Percentiles rank a stretch among this genome's conserved stretches.
phyloP scores from a whole-genome alignment of 37 sponge, comb jelly and placozoan species.

The Geodia barretti region DNA sequence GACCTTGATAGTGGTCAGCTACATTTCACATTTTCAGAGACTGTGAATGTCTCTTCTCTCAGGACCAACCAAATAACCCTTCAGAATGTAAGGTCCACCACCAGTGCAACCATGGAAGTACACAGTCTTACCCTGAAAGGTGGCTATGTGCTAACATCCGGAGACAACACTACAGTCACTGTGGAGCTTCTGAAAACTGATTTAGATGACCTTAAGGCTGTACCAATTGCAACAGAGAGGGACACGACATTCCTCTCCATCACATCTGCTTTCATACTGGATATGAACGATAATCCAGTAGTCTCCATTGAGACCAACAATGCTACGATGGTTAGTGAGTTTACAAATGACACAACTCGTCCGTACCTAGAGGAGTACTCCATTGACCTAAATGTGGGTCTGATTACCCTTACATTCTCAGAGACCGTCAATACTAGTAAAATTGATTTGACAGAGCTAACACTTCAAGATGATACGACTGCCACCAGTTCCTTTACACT shows the following conservation, averaged over 20 bases:
- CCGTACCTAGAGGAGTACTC: constrained; percentile 57
- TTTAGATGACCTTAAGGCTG: constrained; percentile 74
- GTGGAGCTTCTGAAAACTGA: constrained; percentile 58
- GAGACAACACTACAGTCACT: constrained; percentile 27
- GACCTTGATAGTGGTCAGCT: constrained; percentile 74
- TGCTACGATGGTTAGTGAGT: constrained; percentile 30
- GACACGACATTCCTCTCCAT: constrained; percentile 54
- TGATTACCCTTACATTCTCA: constrained; percentile 70
- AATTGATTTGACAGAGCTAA: constrained; percentile 34
- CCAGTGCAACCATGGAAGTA: constrained; percentile 5
- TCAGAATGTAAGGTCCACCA: constrained; percentile 16
- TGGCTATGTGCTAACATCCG: constrained; percentile 54
- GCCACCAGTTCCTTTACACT: constrained; percentile 41
- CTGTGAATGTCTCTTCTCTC: constrained; percentile 64
- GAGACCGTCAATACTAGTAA: constrained; percentile 80
- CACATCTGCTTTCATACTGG: constrained; percentile 43
- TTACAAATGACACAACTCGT: constrained; percentile 65
- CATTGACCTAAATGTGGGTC: constrained; percentile 72
- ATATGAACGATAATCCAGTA: constrained; percentile 73
- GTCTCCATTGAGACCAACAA: constrained; percentile 18
- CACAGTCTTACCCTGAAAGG: constrained; percentile 40
- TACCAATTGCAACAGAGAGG: constrained; percentile 54
- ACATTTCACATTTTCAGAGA: constrained; percentile 79
- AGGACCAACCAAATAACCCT: constrained; percentile 64
- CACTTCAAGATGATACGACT: constrained; percentile 51